A percentile compares a stretch with the other conserved stretches of the same genome.
Conservation (phyloP, 2,888 invertebrate genomes). For the Neoitamus cyanurus region DNA sequence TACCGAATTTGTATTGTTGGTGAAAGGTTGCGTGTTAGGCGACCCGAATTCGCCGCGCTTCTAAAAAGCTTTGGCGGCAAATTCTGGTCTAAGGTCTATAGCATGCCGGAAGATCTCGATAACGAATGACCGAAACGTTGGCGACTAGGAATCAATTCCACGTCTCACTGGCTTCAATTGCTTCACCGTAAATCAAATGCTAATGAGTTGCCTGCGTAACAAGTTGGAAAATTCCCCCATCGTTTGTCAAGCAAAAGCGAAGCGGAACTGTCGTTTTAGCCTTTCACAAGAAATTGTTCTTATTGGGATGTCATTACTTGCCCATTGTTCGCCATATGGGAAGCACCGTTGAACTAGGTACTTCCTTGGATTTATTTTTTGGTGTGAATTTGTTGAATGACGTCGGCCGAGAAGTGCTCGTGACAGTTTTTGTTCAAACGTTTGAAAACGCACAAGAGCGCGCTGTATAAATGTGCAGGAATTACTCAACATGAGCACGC, state of each 20-base stretch:
- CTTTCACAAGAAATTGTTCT: constrained; percentile 21
- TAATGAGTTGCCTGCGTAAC: constrained; percentile 48
- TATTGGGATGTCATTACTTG: constrained; percentile 36
- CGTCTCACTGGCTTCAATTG: constrained; percentile 50
- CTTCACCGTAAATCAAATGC: constrained; percentile 49
- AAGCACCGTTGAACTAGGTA: constrained; percentile 17
- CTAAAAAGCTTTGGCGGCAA: constrained; percentile 9
- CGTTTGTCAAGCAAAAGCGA: constrained; percentile 46
- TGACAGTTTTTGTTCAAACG: neutral
- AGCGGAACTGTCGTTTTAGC: constrained; percentile 46
- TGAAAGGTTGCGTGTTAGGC: neutral
- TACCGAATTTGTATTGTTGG: neutral
- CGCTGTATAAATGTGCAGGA: neutral
- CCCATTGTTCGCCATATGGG: neutral
- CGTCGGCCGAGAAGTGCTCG: neutral
- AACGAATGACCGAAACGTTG: constrained; percentile 50
- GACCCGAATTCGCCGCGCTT: neutral
- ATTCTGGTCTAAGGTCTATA: constrained; percentile 13
- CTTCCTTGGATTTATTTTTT: constrained; percentile 31
- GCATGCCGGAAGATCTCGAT: constrained; percentile 49
- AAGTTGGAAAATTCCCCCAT: constrained; percentile 42
- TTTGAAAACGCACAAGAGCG: neutral
- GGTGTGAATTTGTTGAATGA: constrained; percentile 34
- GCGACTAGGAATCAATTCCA: constrained; percentile 49
- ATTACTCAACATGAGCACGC: neutral